These are phyloP conservation scores for Periphyllus acericola DNA, from an alignment of 2,888 invertebrate genomes.

Conservation along the genomic window DNA sequence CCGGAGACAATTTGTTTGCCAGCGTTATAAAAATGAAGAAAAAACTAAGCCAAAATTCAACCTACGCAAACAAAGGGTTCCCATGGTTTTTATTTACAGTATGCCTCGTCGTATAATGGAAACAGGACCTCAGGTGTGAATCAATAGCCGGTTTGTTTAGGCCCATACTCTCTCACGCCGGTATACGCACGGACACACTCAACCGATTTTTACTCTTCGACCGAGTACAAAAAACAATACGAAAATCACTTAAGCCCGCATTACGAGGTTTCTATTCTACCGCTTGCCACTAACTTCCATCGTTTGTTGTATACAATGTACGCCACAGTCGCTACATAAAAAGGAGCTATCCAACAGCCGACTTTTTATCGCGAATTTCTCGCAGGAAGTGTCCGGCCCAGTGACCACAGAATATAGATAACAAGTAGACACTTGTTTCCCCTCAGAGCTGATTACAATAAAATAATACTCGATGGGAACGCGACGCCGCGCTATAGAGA, in stretches of 20 bases:
- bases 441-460: slow-evolving; percentile 22
- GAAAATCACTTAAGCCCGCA: slow-evolving; percentile 53
- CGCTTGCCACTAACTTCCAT: not conserved
- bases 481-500: not conserved
- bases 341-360: not conserved
- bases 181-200: slow-evolving; percentile 38
- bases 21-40: slow-evolving; percentile 48
- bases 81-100: slow-evolving; percentile 59
- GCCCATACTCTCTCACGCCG: slow-evolving; percentile 54
- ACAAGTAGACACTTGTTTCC: slow-evolving; percentile 42
- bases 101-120: slow-evolving; percentile 33
- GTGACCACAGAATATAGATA: slow-evolving; percentile 46
- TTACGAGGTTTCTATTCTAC: slow-evolving; percentile 15
- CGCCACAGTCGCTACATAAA: not conserved
- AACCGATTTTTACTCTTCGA: slow-evolving; percentile 46
- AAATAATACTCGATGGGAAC: not conserved
- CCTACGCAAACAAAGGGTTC: slow-evolving; percentile 61
- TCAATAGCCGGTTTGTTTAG: slow-evolving; percentile 60
- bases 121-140: slow-evolving; percentile 57
- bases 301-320: not conserved
- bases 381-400: slow-evolving; percentile 59
- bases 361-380: slow-evolving; percentile 57
- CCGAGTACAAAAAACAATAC: slow-evolving; percentile 24
- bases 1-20: slow-evolving; percentile 43
- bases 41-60: slow-evolving; percentile 61